Base-by-base conservation (phyloP, 2,888 invertebrate genomes). In the Morinoia aosen region DNA sequence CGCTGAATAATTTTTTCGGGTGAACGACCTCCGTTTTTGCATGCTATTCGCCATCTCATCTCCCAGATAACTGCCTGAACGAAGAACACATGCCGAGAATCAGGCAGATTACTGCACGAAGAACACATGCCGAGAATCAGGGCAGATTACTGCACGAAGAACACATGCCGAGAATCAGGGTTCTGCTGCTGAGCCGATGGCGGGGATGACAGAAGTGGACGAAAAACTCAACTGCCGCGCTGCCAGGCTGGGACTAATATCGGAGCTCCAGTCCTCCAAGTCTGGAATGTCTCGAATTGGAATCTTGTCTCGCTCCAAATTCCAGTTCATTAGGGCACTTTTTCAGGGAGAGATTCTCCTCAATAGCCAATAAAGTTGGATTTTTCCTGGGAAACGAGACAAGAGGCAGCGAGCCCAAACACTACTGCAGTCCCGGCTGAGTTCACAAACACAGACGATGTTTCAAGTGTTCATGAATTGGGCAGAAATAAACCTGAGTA, bases 301-400 rank as follows among this genome's bases (percentile, higher is more conserved):
- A 93, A 57, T 93, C 93, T 57, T 93, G 93, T 93, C 93, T 93
- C 93, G 57, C 48, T 93, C 56, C n/a, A 93, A 93, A 93, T 93
- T 56, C 57, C 58, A n/a, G 57, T 93, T 93, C 93, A 93, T 93
- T 93, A 93, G 57, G 57, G 57, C n/a, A 48, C 39, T 93, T 93
- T 91, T 93, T 93, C 93, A 57, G 93, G 40, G 14, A 33, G 93
- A 57, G 57, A 57, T 57, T 56, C 57, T 48, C 48, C 93, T 57
- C n/a, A 57, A 57, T n/a, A 93, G 93, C 93, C 93, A 93, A 93
- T 93, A 93, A 93, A 56, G 93, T 58, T 33, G 57, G 57, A 93
- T 93, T 93, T 58, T 93, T 93, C 33, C 33, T 19, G 25, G 76
- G 76, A 19, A 76, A 76, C 76, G 76, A 76, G 76, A 76, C 76